Base-by-base conservation (phyloP, 2,888 invertebrate genomes). In the Aleiodes leptofemur region DNA sequence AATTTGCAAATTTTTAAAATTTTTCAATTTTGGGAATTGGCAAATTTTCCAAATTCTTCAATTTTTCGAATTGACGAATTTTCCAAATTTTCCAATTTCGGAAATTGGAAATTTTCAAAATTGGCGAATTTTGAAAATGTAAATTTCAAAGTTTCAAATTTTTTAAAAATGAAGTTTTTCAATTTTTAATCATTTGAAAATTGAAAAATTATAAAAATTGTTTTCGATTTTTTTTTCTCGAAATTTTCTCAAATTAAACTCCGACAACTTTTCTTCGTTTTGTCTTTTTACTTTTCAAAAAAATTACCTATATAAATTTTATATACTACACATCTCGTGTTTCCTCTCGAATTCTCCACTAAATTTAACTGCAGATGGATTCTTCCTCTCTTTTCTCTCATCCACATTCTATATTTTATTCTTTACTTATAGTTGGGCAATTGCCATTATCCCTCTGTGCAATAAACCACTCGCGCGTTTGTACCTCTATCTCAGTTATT, bases 401-500 rank as follows among this genome's bases (percentile, higher is more conserved):
- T 69, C 38, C 34, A 29, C 69, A 57, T n/a, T 57, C 16, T 29
- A 29, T 51, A 29, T 69, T 38, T 34, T 16, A 69, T 38, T 59
- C 64, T 64, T 43, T 14, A 64, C 43, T 56, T 69, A 34, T 69
- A 64, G 69, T 48, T 57, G 59, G 70, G 43, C 50, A 8, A n/a
- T 57, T 48, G 71, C 71, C 59, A 71, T 59, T 57, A 48, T 56
- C 29, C 48, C 57, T 48, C 48, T 43, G 34, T 57, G 71, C 57
- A 48, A 57, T 71, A 71, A 71, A 71, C 71, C 71, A 71, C 59
- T 71, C 50, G 43, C 43, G 71, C 59, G 23, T 34, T 59, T 48
- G 59, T 57, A 57, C 57, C 64, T 71, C 48, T 71, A 71, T 59
- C 71, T 48, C 48, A 71, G 71, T 71, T 71, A 71, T 71, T 71